Evolutionary conservation across 2,888 invertebrate genomes (phyloP), one percentile per base, ranked within the genome.

Genomic region (Brachynemurus nebulosus): DNA sequence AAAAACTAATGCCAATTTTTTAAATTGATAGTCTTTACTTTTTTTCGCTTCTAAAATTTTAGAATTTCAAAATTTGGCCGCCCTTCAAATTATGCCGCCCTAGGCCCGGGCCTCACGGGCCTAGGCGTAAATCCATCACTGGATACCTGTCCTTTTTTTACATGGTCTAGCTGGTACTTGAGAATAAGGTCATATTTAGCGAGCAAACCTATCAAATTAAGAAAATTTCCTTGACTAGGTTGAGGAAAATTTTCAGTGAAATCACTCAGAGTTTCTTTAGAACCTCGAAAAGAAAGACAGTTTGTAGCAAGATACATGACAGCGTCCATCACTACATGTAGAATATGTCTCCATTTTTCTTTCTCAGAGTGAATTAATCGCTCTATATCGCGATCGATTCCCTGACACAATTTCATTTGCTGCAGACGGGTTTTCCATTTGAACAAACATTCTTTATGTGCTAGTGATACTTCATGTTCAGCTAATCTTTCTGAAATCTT

Each of bases 201-300:
- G 48, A 54, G 51, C 48, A 53, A 48, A 45, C 42, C 43, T 47
- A 53, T 53, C 46, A 53, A 51, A 40, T 54, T 53, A 23, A 52
- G 45, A 30, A 53, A 52, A 47, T 53, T 54, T 39, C 50, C 50
- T 52, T 48, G 51, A 51, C 49, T 47, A 43, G 49, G 50, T 41
- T 51, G 48, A 52, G 48, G 51, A 46, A 38, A 47, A 48, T 48
- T 25, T 44, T 47, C 45, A 45, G 48, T 40, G 47, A 49, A 50
- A 48, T 50, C 43, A 47, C 23, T 23, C 23, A 23, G 9, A 7
- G 23, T 23, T 23, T 23, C 23, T 23, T 23, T 14, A 44, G 49
- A 47, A 16, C 50, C 48, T 21, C 53, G 49, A 48, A 53, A 50
- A 50, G 49, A 41, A 45, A 50, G 47, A 40, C 50, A 49, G 49